These are phyloP conservation scores for Drosophila oshimai DNA, from an alignment of 1,140 invertebrate genomes.

Conservation along the genomic window DNA sequence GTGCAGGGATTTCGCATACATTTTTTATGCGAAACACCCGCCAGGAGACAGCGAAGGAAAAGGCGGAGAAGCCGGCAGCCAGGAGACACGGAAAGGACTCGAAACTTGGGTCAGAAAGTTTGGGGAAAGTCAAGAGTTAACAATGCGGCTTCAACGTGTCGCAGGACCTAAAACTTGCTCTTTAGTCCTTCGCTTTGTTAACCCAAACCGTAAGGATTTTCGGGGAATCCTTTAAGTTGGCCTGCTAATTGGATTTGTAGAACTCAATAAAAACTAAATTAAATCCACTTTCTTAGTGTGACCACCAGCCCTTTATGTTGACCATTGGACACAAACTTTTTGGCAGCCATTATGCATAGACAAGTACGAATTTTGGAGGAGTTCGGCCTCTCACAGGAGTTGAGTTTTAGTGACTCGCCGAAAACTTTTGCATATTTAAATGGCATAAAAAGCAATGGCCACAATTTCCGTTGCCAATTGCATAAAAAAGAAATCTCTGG, in stretches of 20 bases:
- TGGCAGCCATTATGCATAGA: conserved; percentile 69
- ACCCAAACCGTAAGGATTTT: background rate
- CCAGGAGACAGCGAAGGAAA: conserved; percentile 31
- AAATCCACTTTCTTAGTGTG: conserved; percentile 68
- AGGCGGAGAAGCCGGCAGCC: background rate
- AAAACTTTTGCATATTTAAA: conserved; percentile 79
- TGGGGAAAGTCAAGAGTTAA: conserved; percentile 80
- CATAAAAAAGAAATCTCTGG: conserved; percentile 55
- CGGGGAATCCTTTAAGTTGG: conserved; percentile 41
- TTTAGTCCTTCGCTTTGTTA: background rate
- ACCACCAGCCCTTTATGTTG: conserved; percentile 37
- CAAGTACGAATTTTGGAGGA: conserved; percentile 19
- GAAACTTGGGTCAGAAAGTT: conserved; percentile 69
- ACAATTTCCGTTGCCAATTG: conserved; percentile 75
- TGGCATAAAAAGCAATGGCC: conserved; percentile 75
- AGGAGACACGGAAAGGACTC: conserved; percentile 11
- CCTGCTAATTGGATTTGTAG: conserved; percentile 73
- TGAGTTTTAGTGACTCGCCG: conserved; percentile 34
- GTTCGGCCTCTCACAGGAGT: conserved; percentile 1
- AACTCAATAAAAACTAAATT: conserved; percentile 77
- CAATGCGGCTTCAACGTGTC: conserved; percentile 68
- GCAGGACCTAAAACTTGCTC: conserved; percentile 23
- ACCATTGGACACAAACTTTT: conserved; percentile 56
- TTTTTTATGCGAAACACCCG: conserved; percentile 74
- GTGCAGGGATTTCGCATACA: conserved; percentile 79